Evolutionary conservation across 2,888 invertebrate genomes (phyloP), one percentile per base, ranked within the genome.

Genomic region (Gandaritis pyraliata): DNA sequence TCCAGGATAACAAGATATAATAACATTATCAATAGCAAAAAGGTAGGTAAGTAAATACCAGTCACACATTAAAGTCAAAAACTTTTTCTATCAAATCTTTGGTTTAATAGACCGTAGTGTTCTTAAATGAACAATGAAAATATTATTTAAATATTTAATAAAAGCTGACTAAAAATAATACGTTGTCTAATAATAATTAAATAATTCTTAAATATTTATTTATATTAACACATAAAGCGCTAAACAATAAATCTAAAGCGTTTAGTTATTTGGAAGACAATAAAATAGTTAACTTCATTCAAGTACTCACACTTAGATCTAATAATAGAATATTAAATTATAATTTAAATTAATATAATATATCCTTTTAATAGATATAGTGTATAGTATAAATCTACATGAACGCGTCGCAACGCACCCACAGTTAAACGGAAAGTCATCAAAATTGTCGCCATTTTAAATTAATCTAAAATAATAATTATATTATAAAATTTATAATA

Each of bases 351-450:
- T 39, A 48, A 64, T 49, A 66, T 61, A 65, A 70, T 16, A 43
- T 43, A 43, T 16, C 43, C 43, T 16, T 43, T 41, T 10, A 8
- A 69, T 61, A 70, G 70, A 74, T 82, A 86, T 80, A 63, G 47
- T 82, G 80, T 84, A 86, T 77, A 82, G 77, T 78, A 72, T 78
- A 81, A 88, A 87, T 78, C 81, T 85, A 92, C 90, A 81, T 90
- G 90, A 91, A 92, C 91, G 87, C 85, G 87, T 88, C 91, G 88
- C 86, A 72, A 86, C 86, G 82, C 83, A 82, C 80, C 78, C 83
- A 81, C 82, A 82, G 78, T 70, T 74, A 61, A 78, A 77, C 74
- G 77, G 82, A 80, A 81, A 84, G 81, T 80, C 82, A 78, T 80
- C 79, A 80, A 33, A 80, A 82, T 77, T 78, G 75, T 78, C 75